A percentile compares a stretch with the other conserved stretches of the same genome.
phyloP scores from a whole-genome alignment of 2,888 invertebrate species.

The Hypomecis punctinalis region DNA sequence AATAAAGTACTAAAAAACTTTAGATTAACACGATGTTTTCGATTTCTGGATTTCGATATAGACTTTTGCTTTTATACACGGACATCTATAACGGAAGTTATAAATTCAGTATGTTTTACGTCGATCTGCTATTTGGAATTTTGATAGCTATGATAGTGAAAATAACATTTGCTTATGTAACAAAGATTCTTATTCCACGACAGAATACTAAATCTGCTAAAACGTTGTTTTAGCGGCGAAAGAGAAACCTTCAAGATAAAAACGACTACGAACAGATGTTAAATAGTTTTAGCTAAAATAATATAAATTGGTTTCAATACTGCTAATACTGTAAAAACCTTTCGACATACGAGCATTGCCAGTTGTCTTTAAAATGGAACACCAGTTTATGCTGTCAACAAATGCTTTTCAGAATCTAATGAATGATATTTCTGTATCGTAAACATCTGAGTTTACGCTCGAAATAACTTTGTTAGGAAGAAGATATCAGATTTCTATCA shows the following conservation, averaged over 20 bases:
- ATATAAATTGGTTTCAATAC: conserved; percentile 13
- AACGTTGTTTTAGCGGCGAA: background rate
- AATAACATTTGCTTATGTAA: conserved; percentile 14
- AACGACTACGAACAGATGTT: conserved; percentile 6
- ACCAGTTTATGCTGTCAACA: conserved; percentile 41
- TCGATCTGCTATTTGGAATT: conserved; percentile 19
- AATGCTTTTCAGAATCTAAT: conserved; percentile 39
- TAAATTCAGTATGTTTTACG: conserved; percentile 27
- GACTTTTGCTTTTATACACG: conserved; percentile 15
- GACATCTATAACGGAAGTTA: conserved; percentile 27
- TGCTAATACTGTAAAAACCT: conserved; percentile 30
- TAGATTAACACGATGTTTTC: background rate
- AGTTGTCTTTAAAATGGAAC: conserved; percentile 40
- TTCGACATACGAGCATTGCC: conserved; percentile 33
- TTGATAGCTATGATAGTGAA: conserved; percentile 10
- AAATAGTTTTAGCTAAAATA: conserved; percentile 15
- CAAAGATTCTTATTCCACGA: background rate
- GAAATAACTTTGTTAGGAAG: conserved; percentile 19
- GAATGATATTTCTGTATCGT: conserved; percentile 39
- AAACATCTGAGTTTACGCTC: conserved; percentile 32
- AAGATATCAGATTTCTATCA: conserved; percentile 25
- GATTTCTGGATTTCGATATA: conserved; percentile 11
- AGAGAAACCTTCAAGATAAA: background rate
- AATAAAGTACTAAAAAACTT: background rate
- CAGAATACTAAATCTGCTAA: conserved; percentile 4